A percentile compares a stretch with the other conserved stretches of the same genome.
Conservation (phyloP, 2,113 vertebrate genomes). For the Euleptes europaea region DNA sequence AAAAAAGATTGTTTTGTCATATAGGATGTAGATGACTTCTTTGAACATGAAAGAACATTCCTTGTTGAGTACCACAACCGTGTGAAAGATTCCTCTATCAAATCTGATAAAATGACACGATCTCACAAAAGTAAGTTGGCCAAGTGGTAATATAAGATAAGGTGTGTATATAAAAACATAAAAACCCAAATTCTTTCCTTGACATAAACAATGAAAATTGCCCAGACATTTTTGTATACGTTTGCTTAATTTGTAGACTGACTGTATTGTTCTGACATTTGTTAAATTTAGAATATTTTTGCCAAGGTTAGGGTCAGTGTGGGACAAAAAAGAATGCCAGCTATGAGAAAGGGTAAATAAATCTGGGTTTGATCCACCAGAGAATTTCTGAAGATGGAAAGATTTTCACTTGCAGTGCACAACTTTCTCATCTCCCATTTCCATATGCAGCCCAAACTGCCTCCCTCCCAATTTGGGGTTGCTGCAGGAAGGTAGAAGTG, state of each 20-base stretch:
- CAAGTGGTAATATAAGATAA: conserved; percentile 18
- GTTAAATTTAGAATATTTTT: not conserved
- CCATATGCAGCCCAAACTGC: no score
- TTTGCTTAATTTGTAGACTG: not conserved
- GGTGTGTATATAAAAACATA: not conserved
- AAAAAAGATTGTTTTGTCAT: conserved; percentile 43
- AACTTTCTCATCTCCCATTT: no score
- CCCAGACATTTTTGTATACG: not conserved
- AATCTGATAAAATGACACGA: conserved; percentile 97
- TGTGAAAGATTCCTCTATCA: conserved; percentile 95
- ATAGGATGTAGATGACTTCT: conserved; percentile 98
- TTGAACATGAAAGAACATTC: conserved; percentile 98
- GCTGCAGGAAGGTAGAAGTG: no score
- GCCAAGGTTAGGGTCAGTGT: not conserved
- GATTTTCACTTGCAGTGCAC: no score
- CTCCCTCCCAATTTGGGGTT: no score
- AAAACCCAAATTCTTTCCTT: not conserved
- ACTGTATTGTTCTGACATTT: not conserved
- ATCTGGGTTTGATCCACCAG: not conserved
- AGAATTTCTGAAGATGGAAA: no score
- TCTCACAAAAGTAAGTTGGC: conserved; percentile 93
- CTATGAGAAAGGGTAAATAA: not conserved
- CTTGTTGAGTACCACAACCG: conserved; percentile 98
- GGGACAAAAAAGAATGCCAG: not conserved
- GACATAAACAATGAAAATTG: not conserved